Evolutionary conservation across 2,797 vertebrate species (phyloP).

Genomic region (Coregonus sp.): DNA sequence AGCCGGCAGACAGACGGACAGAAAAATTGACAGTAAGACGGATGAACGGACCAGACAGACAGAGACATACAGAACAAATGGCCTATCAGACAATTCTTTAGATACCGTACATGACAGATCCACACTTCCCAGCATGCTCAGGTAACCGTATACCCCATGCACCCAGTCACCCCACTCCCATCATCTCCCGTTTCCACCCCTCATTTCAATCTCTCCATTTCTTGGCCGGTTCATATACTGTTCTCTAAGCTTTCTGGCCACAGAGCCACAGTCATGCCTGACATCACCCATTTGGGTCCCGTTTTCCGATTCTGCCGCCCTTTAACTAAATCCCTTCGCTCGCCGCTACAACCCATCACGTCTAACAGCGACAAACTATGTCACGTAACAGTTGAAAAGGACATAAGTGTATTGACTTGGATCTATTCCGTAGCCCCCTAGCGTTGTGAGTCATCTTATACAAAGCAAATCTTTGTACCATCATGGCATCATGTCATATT

Average conservation of each 20-base stretch:
- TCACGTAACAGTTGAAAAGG: constrained; percentile 44
- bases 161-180: neutral
- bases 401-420: neutral
- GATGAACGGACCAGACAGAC: neutral
- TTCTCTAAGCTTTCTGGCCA: constrained; percentile 38
- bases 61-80: neutral
- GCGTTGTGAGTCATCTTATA: neutral
- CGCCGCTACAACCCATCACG: constrained; percentile 26
- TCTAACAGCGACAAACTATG: constrained; percentile 41
- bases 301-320: constrained; percentile 38
- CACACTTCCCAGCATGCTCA: neutral
- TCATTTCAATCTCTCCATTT: neutral
- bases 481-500: neutral
- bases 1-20: constrained; percentile 7
- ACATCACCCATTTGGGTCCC: constrained; percentile 45
- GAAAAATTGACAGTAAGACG: neutral
- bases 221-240: constrained; percentile 27
- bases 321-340: constrained; percentile 41
- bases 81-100: neutral
- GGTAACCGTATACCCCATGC: neutral
- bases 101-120: neutral
- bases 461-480: neutral
- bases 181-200: neutral
- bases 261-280: constrained; percentile 45
- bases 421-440: neutral